A percentile compares a stretch with the other conserved stretches of the same genome.
phyloP scores from a whole-genome alignment of 2,888 invertebrate species.

The Yponomeuta malinellus region DNA sequence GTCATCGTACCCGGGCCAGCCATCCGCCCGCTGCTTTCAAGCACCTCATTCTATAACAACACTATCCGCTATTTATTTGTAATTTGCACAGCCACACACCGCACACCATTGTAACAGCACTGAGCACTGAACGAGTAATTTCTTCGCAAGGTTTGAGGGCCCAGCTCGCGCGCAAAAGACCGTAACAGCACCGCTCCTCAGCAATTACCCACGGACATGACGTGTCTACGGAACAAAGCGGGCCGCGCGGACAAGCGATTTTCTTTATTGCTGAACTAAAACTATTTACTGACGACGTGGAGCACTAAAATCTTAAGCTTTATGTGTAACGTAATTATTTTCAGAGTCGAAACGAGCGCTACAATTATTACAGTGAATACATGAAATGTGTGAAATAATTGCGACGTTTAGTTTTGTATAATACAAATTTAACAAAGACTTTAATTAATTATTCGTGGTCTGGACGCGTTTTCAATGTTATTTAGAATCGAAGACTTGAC shows the following conservation, averaged over 20 bases:
- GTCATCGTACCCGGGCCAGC: slow-evolving; percentile 70
- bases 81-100: slow-evolving; percentile 49
- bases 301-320: background rate
- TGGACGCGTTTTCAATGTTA: background rate
- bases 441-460: background rate
- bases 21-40: slow-evolving; percentile 71
- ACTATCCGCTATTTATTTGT: slow-evolving; percentile 43
- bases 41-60: slow-evolving; percentile 67
- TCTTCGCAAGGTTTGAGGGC: slow-evolving; percentile 49
- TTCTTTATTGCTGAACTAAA: background rate
- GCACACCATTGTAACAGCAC: slow-evolving; percentile 27
- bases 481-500: background rate
- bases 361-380: background rate
- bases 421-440: background rate
- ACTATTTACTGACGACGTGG: background rate
- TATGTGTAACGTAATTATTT: slow-evolving; percentile 4
- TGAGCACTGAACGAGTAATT: background rate
- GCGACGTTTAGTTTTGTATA: background rate
- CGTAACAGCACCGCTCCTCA: slow-evolving; percentile 67
- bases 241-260: slow-evolving; percentile 29
- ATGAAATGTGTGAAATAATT: background rate
- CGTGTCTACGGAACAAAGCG: slow-evolving; percentile 54
- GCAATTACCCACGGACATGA: slow-evolving; percentile 66
- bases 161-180: slow-evolving; percentile 55
- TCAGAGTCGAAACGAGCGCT: slow-evolving; percentile 1